Evolutionary conservation across 1,140 invertebrate species (phyloP).

Genomic region (Lucilia sericata): DNA sequence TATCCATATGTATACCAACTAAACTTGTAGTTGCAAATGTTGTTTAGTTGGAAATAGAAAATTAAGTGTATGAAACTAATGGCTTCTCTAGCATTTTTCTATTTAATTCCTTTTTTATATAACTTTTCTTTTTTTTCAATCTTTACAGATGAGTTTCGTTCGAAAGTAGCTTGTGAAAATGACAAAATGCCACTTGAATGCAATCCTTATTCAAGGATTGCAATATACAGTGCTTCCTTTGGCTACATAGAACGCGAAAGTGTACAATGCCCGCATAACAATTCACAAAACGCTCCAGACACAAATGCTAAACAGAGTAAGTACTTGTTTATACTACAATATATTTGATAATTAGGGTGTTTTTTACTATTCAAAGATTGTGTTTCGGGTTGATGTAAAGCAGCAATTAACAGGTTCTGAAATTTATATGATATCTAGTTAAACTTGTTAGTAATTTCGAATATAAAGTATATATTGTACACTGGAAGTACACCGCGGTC

Average conservation of each 20-base stretch:
- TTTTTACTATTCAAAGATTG: too few species aligned
- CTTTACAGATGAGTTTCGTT: constrained; percentile 87
- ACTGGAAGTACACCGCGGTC: too few species aligned
- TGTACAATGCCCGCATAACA: constrained; percentile 85
- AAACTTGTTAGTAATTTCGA: too few species aligned
- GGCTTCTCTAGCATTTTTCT: neutral
- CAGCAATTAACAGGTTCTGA: too few species aligned
- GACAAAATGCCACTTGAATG: constrained; percentile 85
- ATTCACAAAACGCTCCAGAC: constrained; percentile 11
- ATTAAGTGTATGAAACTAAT: constrained; percentile 13
- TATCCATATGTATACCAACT: neutral
- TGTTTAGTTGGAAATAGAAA: neutral
- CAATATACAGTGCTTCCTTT: constrained; percentile 90
- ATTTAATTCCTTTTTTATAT: neutral
- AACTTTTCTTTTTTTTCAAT: constrained; percentile 30
- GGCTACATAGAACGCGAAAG: constrained; percentile 88
- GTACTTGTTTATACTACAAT: neutral
- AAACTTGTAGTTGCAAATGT: neutral
- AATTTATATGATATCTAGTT: too few species aligned
- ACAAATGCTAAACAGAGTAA: constrained; percentile 38
- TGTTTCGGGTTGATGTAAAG: too few species aligned
- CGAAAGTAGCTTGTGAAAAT: constrained; percentile 90
- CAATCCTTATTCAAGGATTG: constrained; percentile 84
- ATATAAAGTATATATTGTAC: too few species aligned
- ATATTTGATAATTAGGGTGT: too few species aligned